These are phyloP conservation scores for Ophraella communa DNA, from an alignment of 2,888 invertebrate genomes.

Conservation along the genomic window DNA sequence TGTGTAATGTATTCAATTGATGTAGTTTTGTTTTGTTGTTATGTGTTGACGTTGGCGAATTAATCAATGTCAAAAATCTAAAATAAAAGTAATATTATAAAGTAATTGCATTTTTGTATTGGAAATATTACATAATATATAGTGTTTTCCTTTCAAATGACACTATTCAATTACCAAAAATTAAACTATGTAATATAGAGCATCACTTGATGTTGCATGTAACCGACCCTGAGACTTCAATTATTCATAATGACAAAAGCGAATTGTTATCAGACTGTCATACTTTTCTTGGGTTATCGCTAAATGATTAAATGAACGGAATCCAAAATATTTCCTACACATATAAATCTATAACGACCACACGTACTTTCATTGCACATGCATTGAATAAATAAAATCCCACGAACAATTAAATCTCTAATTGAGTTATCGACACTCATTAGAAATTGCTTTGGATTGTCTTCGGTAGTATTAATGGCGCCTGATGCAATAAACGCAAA, in stretches of 20 bases:
- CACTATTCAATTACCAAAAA: too few species aligned
- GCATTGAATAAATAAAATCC: slow-evolving; percentile 32
- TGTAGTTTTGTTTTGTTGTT: too few species aligned
- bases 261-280: neutral
- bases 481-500: slow-evolving; percentile 35
- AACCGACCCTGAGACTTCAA: neutral
- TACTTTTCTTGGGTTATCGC: neutral
- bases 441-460: slow-evolving; percentile 43
- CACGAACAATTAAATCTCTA: slow-evolving; percentile 47
- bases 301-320: slow-evolving; percentile 5
- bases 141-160: too few species aligned
- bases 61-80: too few species aligned
- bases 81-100: too few species aligned
- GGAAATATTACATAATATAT: too few species aligned
- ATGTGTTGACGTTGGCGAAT: too few species aligned
- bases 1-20: too few species aligned
- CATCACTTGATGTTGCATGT: too few species aligned
- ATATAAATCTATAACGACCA: slow-evolving; percentile 14
- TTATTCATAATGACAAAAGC: neutral
- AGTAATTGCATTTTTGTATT: too few species aligned
- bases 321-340: slow-evolving; percentile 16
- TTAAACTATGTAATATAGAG: too few species aligned
- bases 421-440: slow-evolving; percentile 48
- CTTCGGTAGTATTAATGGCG: slow-evolving; percentile 39
- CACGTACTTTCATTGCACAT: slow-evolving; percentile 21